Base-by-base conservation (phyloP, 2,113 vertebrate species). In the Nibea coibor region DNA sequence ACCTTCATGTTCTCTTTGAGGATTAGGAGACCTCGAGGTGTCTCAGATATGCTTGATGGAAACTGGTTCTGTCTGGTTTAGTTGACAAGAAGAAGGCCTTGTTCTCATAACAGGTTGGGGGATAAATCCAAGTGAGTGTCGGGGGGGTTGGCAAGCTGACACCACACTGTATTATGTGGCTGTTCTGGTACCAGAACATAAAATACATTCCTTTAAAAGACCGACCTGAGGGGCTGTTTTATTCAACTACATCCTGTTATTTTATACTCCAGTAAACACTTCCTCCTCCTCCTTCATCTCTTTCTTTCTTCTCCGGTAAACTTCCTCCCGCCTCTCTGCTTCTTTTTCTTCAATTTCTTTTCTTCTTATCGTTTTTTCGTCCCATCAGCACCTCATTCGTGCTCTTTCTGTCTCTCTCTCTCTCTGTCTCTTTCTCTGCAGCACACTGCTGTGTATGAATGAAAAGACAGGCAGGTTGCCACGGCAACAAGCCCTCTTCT, bases 351-450 rank as follows among this genome's bases (percentile, higher is more conserved):
- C 56, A 2, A 9, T 20, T 67, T 43, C 10, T 54, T n/a, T 35
- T 58, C 59, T 28, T 16, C 22, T 67, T 35, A 24, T 28, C 19
- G 42, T 61, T 68, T 86, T 80, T 39, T 65, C 68, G 28, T 65
- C 51, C 28, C 47, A 70, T 87, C 81, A 87, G 81, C 85, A 71
- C 58, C 61, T 58, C 62, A 57, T 51, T 45, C 12, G 31, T 45
- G 43, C 43, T 22, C 28, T 47, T n/a, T 19, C 54, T 22, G 48
- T 53, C 47, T 42, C 57, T 69, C n/a, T n/a, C n/a, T n/a, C 43
- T 67, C 31, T 35, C 31, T 28, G 48, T 75, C 50, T 67, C 24
- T 24, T 24, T 59, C 65, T 65, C 68, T 54, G 73, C 78, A 77
- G 58, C 24, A 78, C 75, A n/a, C 47, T 35, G 69, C 39, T 58